Evolutionary conservation across 2,797 vertebrate genomes (phyloP).

Genomic region (Notolepis coatsorum): DNA sequence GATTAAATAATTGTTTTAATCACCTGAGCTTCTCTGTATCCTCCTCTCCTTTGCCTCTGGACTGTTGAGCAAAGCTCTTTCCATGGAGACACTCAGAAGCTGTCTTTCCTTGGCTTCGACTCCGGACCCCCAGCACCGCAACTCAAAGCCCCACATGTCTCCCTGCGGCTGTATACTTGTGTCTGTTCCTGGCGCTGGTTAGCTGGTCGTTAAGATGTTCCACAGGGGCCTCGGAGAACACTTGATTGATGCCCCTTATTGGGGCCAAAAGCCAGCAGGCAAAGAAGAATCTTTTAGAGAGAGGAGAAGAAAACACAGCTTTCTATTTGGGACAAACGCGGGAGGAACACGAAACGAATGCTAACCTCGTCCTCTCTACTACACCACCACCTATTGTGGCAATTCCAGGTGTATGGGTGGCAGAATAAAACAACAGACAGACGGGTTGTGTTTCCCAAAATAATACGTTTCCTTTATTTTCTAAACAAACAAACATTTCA

Average conservation of each 20-base stretch:
- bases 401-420: no score
- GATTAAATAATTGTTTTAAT: no score
- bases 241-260: conserved; percentile 55
- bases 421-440: no score
- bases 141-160: not conserved
- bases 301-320: no score
- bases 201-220: conserved; percentile 52
- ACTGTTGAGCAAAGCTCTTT: not conserved
- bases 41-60: conserved; percentile 5
- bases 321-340: conserved; percentile 33
- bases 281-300: conserved; percentile 2
- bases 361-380: conserved; percentile 23
- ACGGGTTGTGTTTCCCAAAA: no score
- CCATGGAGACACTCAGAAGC: not conserved
- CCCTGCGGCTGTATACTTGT: conserved; percentile 32
- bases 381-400: no score
- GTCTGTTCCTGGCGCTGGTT: conserved; percentile 43
- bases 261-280: conserved; percentile 34
- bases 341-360: conserved; percentile 33
- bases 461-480: no score
- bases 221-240: conserved; percentile 21
- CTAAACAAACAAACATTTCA: no score
- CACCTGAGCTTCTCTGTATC: no score
- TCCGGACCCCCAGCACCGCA: not conserved
- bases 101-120: conserved; percentile 14